Percentiles rank a stretch among this genome's conserved stretches.
These are phyloP conservation scores for Lasioglossum zephyrum DNA, from an alignment of 2,888 invertebrate species.

Conservation along the genomic window DNA sequence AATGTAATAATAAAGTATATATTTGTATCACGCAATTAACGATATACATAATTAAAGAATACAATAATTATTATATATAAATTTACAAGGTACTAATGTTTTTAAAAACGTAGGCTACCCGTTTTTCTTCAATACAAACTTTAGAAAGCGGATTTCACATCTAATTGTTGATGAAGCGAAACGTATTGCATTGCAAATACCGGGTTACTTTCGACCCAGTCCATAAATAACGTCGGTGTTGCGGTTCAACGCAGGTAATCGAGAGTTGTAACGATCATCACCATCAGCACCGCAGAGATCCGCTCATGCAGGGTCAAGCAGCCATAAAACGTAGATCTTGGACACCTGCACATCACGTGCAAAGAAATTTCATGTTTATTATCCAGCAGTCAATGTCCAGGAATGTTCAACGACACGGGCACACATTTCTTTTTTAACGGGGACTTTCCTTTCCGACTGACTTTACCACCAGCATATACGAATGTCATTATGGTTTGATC, in stretches of 20 bases:
- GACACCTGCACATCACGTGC: slow-evolving; percentile 9
- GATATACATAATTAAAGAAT: too few relatives aligned
- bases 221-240: not conserved
- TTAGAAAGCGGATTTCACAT: not conserved
- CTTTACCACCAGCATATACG: not conserved
- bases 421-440: not conserved
- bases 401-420: not conserved
- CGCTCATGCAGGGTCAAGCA: not conserved
- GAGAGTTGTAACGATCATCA: not conserved
- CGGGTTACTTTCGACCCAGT: not conserved
- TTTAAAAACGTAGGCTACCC: not conserved
- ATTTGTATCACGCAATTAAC: too few relatives aligned
- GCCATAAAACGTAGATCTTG: not conserved
- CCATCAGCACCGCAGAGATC: not conserved
- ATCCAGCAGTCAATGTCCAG: not conserved
- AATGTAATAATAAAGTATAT: too few relatives aligned
- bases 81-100: not conserved
- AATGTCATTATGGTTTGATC: not conserved
- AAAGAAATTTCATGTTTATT: not conserved
- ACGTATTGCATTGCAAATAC: not conserved
- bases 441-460: not conserved
- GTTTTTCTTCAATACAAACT: not conserved
- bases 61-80: too few relatives aligned
- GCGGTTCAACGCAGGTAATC: slow-evolving; percentile 1
- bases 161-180: not conserved